Conservation (phyloP, 2,888 invertebrate species). For the Chymomyza fuscimana region DNA sequence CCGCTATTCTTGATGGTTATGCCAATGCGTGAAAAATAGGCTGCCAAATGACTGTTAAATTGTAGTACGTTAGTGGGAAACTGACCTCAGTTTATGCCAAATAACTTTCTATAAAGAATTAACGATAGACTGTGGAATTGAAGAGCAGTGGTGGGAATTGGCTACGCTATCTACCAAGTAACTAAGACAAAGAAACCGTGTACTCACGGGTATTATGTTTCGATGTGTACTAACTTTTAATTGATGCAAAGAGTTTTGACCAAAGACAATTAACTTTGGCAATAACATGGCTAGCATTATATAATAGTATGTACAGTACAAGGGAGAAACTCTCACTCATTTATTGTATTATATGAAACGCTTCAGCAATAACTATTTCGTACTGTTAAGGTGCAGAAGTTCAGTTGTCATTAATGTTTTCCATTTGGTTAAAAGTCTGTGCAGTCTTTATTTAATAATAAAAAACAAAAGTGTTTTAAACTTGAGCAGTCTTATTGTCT, state of each 20-base stretch:
- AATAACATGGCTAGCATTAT: not conserved
- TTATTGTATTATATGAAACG: not conserved
- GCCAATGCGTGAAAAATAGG: too few species aligned
- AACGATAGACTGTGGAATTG: too few species aligned
- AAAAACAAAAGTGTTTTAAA: slow-evolving; percentile 30
- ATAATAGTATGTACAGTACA: not conserved
- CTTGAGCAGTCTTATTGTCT: slow-evolving; percentile 11
- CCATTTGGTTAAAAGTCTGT: not conserved
- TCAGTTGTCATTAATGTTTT: not conserved
- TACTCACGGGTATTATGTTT: too few species aligned
- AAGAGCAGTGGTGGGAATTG: too few species aligned
- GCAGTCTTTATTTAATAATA: not conserved
- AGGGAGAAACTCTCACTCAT: not conserved
- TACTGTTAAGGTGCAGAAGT: not conserved
- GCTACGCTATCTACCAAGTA: too few species aligned
- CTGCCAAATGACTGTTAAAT: too few species aligned
- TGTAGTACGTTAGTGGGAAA: too few species aligned
- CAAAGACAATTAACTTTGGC: not conserved
- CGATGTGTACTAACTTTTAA: not conserved
- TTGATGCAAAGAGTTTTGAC: not conserved
- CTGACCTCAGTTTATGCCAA: too few species aligned
- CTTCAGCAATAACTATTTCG: not conserved
- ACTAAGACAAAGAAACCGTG: too few species aligned
- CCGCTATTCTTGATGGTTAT: too few species aligned
- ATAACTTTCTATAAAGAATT: too few species aligned